Percentiles rank a stretch among this genome's conserved stretches.
Evolutionary conservation across 2,113 vertebrate genomes (phyloP).

Genomic region (Chamaetylas fuelleborni): DNA sequence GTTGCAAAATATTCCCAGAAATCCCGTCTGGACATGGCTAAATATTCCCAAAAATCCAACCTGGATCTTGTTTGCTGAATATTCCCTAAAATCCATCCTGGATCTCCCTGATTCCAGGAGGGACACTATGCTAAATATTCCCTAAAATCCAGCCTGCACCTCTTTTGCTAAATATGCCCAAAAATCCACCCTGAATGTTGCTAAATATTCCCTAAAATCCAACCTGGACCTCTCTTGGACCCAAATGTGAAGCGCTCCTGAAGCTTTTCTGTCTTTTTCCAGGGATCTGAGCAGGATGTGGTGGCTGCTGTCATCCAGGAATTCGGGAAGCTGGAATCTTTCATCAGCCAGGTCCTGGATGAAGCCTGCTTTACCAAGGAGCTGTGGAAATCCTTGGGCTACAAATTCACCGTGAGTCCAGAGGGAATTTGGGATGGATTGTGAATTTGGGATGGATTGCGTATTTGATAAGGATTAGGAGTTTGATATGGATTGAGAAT

Average conservation of each 20-base stretch:
- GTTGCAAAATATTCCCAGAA: not conserved
- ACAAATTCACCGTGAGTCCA: not conserved
- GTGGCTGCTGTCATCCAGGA: not conserved
- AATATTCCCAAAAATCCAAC: no score
- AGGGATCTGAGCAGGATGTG: not conserved
- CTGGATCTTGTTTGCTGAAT: no score
- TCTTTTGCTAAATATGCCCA: not conserved
- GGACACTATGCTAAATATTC: not conserved
- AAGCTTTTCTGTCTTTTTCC: not conserved
- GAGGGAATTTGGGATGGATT: not conserved
- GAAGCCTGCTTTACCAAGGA: not conserved
- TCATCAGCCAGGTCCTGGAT: not conserved
- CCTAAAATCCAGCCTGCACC: not conserved
- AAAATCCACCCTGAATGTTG: not conserved
- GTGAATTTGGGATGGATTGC: not conserved
- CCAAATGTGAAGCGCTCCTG: fast-evolving
- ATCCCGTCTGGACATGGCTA: not conserved
- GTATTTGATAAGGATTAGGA: no score
- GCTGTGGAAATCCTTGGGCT: not conserved
- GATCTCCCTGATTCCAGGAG: no score
- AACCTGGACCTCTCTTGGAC: not conserved
- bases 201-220: not conserved
- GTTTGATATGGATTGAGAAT: not conserved
- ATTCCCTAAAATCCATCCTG: no score
- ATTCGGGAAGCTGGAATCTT: not conserved